Conservation (phyloP, 2,113 vertebrate genomes). For the Syrmaticus mikado region DNA sequence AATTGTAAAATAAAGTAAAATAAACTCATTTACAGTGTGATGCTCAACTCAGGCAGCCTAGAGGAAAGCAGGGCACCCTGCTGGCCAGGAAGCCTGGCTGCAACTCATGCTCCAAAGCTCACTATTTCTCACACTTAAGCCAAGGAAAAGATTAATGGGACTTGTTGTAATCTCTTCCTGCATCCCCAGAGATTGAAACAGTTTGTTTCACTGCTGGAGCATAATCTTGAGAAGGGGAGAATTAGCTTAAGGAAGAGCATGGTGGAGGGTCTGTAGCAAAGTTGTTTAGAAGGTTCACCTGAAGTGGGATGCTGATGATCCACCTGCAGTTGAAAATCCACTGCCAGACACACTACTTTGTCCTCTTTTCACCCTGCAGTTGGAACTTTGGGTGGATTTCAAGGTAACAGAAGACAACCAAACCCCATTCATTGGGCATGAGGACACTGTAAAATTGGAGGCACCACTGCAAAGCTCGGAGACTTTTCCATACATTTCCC, state of each 20-base stretch:
- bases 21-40: not conserved
- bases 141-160: slow-evolving; percentile 27
- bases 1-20: slow-evolving; percentile 23
- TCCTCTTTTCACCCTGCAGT: not conserved
- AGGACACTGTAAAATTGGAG: not conserved
- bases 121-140: not conserved
- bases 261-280: not conserved
- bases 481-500: not conserved
- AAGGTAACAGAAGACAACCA: not conserved
- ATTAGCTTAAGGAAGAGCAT: slow-evolving; percentile 11
- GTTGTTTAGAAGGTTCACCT: slow-evolving; percentile 19
- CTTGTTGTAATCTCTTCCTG: not conserved
- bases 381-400: not conserved
- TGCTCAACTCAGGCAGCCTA: rapidly evolving
- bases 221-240: slow-evolving; percentile 38
- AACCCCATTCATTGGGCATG: not conserved
- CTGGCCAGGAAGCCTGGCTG: not conserved
- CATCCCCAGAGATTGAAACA: slow-evolving; percentile 51
- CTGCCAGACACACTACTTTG: not conserved
- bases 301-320: not conserved
- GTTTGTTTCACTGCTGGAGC: slow-evolving; percentile 53
- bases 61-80: not conserved
- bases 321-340: not conserved
- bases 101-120: not conserved
- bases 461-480: not conserved